Percentiles rank a stretch among this genome's conserved stretches.
Conservation (phyloP, 2,888 invertebrate species). For the Schizotus pectinicornis region DNA sequence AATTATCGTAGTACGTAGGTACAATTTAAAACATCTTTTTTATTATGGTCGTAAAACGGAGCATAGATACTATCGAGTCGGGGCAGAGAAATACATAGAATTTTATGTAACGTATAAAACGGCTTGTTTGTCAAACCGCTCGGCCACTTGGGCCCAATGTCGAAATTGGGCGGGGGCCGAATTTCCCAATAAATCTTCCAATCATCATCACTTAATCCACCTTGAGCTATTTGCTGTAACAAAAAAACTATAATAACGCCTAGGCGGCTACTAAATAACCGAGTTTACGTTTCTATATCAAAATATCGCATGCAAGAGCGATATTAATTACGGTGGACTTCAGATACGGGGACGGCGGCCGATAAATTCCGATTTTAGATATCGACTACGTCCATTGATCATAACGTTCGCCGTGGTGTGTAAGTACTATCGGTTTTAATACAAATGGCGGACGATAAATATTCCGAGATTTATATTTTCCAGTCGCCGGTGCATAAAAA, state of each 20-base stretch:
- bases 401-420: constrained; percentile 6
- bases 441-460: constrained; percentile 7
- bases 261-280: constrained; percentile 15
- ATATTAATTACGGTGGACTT: constrained; percentile 32
- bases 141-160: constrained; percentile 3
- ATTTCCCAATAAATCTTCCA: constrained; percentile 9
- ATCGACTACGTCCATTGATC: constrained; percentile 8
- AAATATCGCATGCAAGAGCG: constrained; percentile 36
- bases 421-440: constrained; percentile 2
- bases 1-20: constrained; percentile 25
- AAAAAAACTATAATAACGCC: background rate
- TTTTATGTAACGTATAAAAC: constrained; percentile 22
- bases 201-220: background rate
- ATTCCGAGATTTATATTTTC: constrained; percentile 18
- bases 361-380: constrained; percentile 21
- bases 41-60: constrained; percentile 22
- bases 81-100: constrained; percentile 9
- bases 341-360: background rate
- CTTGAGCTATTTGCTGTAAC: background rate
- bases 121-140: constrained; percentile 19
- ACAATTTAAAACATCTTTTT: constrained; percentile 30
- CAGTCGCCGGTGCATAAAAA: constrained; percentile 24
- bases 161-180: background rate
- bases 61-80: constrained; percentile 23
- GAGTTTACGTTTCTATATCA: constrained; percentile 30